Base-by-base conservation (phyloP, 1,140 invertebrate genomes). In the Artemia franciscana region DNA sequence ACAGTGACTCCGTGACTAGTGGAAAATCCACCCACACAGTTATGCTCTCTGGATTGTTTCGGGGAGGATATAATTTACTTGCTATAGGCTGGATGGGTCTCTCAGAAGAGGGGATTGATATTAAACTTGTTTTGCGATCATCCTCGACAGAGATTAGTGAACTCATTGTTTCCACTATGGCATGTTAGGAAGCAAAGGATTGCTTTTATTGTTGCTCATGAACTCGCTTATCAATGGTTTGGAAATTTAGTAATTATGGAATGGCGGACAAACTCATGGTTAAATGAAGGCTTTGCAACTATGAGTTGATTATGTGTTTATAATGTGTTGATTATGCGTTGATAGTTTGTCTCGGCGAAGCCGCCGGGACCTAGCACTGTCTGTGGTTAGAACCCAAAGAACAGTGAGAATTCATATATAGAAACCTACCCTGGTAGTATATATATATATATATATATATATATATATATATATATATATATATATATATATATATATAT, bases 31-130 rank as follows among this genome's bases (percentile, higher is more conserved):
- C 82, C 4, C 92, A 96, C 70, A 84, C 84, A 0, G 72, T 95
- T 18, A 77, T 84, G 60, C 75, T 94, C 58, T 81, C 86, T 62
- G 88, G 85, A 75, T 72, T 91, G 0, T 91, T 90, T 70, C 79
- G 92, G 56, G 91, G 89, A 5, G 89, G 90, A 0, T 81, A 85
- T 61, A 89, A 95, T 65, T 82, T 96, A 25, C 72, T 98, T 18
- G 89, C 93, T 0, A 75, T 84, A 61, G 85, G 89, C 5, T 86
- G 89, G 70, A 70, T 96, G 57, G 86, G 84, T 0, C 71, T 89
- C n/a, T 78, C 77, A 15, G 82, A 62, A 88, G 84, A 84, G 24
- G 82, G 82, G 61, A 89, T 75, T 9, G 83, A 81, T 24, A 83
- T 85, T 80, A 82, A 84, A 69, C 70, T 85, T 18, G 80, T 80